Conservation (phyloP, 1,140 invertebrate species). For the Tetragonula clypearis region DNA sequence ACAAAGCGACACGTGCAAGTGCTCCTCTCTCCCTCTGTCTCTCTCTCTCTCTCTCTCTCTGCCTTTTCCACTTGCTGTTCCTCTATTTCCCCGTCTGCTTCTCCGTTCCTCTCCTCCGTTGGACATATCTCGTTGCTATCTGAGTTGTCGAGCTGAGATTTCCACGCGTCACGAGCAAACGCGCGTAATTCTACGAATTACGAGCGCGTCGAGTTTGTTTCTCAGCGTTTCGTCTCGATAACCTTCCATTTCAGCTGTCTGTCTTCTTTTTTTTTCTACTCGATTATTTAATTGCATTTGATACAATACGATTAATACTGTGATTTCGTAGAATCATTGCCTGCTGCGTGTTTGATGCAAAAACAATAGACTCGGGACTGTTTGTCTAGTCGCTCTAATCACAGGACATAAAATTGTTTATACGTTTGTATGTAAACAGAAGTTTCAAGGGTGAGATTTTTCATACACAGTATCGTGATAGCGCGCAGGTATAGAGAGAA, state of each 20-base stretch:
- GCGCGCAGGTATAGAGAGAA: too few relatives aligned
- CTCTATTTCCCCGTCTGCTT: background rate
- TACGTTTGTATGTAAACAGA: too few relatives aligned
- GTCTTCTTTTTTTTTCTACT: background rate
- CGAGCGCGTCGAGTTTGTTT: slow-evolving; percentile 7
- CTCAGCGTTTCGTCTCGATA: background rate
- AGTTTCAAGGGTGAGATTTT: too few relatives aligned
- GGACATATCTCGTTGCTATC: background rate
- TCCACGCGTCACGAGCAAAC: slow-evolving; percentile 20
- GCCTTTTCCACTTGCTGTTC: background rate
- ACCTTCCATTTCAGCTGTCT: background rate
- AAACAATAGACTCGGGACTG: too few relatives aligned
- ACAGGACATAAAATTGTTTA: too few relatives aligned
- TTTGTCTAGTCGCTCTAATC: too few relatives aligned
- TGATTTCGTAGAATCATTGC: too few relatives aligned
- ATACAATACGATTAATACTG: background rate
- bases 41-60: background rate
- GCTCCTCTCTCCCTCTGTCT: background rate
- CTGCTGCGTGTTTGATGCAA: too few relatives aligned
- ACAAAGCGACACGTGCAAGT: slow-evolving; percentile 26
- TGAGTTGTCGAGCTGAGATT: slow-evolving; percentile 13
- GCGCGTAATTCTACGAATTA: slow-evolving; percentile 14
- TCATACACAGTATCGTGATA: too few relatives aligned
- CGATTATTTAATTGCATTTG: background rate
- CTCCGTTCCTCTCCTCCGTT: slow-evolving; percentile 2